These are phyloP conservation scores for Araneus ventricosus DNA, from an alignment of 1,140 invertebrate genomes.

Conservation along the genomic window DNA sequence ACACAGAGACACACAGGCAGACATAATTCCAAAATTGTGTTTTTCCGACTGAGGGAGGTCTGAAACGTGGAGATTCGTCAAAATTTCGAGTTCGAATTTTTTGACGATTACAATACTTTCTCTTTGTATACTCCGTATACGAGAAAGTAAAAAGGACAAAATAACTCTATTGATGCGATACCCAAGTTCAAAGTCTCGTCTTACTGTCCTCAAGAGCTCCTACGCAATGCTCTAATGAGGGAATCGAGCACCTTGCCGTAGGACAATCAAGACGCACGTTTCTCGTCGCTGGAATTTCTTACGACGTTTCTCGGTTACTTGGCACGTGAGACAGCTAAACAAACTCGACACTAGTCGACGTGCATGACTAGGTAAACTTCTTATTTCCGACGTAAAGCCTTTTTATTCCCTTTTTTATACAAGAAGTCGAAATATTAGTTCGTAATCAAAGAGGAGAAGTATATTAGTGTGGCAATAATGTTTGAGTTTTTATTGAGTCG, in stretches of 20 bases:
- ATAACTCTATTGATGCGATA: background rate
- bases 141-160: background rate
- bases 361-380: background rate
- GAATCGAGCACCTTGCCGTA: constrained; percentile 4
- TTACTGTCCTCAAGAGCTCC: background rate
- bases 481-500: no score
- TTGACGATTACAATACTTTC: no score
- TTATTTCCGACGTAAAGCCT: no score
- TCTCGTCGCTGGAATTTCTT: background rate
- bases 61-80: no score
- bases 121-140: no score
- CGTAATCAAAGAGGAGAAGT: background rate
- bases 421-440: no score
- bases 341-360: background rate
- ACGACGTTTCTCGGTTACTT: constrained; percentile 19
- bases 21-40: no score
- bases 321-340: constrained; percentile 1
- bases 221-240: background rate
- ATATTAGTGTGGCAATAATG: no score
- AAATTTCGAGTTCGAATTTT: no score
- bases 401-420: no score
- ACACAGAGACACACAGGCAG: no score
- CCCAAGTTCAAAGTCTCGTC: background rate
- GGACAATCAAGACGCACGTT: background rate
- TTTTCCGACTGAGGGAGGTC: no score